Base-by-base conservation (phyloP, 2,113 vertebrate species). In the Cryptoleucopteryx plumbea region DNA sequence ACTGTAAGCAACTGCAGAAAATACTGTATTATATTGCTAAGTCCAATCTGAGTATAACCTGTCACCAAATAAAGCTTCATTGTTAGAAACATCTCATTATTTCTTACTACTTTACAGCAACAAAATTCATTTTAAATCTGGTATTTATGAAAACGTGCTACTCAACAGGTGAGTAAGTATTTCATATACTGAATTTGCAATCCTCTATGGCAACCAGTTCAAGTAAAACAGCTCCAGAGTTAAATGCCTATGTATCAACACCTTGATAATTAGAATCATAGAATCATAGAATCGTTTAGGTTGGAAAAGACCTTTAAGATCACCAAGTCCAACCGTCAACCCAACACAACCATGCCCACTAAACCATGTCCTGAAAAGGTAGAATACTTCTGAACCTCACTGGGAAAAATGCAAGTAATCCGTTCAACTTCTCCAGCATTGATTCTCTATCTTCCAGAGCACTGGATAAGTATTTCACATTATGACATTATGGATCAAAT, bases 401-500 rank as follows among this genome's bases (percentile, higher is more conserved):
- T 77, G 53, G 53, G n/a, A 86, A 91, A 94, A 94, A 86, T 19
- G 21, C 13, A 93, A 63, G 59, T 59, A 68, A 86, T 93, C 82
- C 38, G 61, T 62, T 95, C 75, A 81, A 16, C 52, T 92, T 90
- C 75, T 95, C 32, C 68, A 74, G 32, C 89, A 95, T 62, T 70
- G 86, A 82, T 82, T 94, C 63, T 71, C 34, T 74, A 50, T 61
- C 82, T 85, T 94, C 74, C 90, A 90, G 87, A 90, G 59, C 77
- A 81, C 82, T 83, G 74, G 90, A 36, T 71, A 88, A 94, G 61
- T 96, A 92, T 62, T 83, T 89, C 68, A 83, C 88, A 80, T 80
- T 72, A 94, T 75, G 82, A 92, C 85, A 92, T 82, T 85, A 85
- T 74, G 48, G 93, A 96, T 94, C 88, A 91, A 95, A 96, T 91